Percentiles rank a stretch among this genome's conserved stretches.
Conservation (phyloP, 2,113 vertebrate genomes). For the Cygnus atratus region DNA sequence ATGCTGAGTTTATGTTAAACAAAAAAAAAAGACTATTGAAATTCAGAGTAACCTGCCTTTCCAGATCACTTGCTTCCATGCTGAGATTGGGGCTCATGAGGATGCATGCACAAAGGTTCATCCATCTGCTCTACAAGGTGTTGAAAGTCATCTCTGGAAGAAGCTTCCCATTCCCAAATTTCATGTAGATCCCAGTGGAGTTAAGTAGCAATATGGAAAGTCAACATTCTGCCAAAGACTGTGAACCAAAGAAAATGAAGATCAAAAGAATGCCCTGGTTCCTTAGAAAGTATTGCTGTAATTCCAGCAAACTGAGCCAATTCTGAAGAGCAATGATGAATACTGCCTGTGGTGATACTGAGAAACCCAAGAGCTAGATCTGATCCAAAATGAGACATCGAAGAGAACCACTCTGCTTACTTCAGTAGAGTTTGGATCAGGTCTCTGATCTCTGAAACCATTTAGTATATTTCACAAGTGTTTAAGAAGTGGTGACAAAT, state of each 20-base stretch:
- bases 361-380: background rate
- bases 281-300: conserved; percentile 13
- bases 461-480: background rate
- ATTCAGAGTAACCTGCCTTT: background rate
- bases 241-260: conserved; percentile 7
- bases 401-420: background rate
- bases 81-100: background rate
- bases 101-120: background rate
- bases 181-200: background rate
- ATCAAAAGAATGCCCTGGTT: background rate
- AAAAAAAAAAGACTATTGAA: background rate
- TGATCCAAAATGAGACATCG: background rate
- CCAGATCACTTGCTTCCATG: background rate
- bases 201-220: conserved; percentile 12
- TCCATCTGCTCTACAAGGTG: background rate
- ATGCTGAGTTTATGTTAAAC: background rate
- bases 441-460: background rate
- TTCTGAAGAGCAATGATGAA: background rate
- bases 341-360: conserved; percentile 19
- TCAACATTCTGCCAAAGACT: background rate
- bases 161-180: background rate
- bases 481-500: background rate
- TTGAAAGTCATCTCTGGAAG: background rate
- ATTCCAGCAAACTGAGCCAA: conserved; percentile 18
- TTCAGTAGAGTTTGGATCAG: background rate